Percentiles rank a stretch among this genome's conserved stretches.
These are phyloP conservation scores for Microcebus ravelobensis DNA, from an alignment of 2,113 vertebrate species.

Conservation along the genomic window DNA sequence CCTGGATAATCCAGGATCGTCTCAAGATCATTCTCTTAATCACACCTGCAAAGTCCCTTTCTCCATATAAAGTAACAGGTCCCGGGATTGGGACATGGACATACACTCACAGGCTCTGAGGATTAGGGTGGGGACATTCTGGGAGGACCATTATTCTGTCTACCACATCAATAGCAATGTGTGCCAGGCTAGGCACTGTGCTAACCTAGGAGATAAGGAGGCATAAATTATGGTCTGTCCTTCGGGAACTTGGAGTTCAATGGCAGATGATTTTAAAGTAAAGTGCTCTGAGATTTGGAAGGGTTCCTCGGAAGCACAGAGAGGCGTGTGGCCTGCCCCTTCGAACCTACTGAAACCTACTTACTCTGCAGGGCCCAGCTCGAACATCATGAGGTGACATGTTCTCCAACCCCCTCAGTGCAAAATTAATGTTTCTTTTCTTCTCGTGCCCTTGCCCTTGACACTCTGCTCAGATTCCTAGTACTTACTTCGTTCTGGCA, in stretches of 20 bases:
- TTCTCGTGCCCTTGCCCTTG: background rate
- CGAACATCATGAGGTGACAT: no score
- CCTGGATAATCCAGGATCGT: background rate
- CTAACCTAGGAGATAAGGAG: background rate
- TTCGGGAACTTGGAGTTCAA: background rate
- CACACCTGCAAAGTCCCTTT: background rate
- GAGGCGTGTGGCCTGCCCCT: background rate
- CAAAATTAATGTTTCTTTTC: background rate
- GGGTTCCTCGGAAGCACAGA: background rate
- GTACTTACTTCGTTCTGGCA: fast-evolving
- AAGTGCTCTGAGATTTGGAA: background rate
- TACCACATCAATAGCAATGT: fast-evolving
- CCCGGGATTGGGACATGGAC: background rate
- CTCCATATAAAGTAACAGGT: background rate
- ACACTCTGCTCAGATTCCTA: fast-evolving
- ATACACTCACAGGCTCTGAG: background rate
- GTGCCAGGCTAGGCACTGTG: background rate
- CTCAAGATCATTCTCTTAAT: background rate
- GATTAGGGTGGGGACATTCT: background rate
- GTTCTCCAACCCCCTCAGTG: background rate
- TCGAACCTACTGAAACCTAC: background rate
- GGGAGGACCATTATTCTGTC: background rate
- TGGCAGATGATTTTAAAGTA: background rate
- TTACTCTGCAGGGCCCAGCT: background rate
- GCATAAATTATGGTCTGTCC: background rate